phyloP scores from a whole-genome alignment of 2,797 vertebrate species.

The Tolypeutes matacus region DNA sequence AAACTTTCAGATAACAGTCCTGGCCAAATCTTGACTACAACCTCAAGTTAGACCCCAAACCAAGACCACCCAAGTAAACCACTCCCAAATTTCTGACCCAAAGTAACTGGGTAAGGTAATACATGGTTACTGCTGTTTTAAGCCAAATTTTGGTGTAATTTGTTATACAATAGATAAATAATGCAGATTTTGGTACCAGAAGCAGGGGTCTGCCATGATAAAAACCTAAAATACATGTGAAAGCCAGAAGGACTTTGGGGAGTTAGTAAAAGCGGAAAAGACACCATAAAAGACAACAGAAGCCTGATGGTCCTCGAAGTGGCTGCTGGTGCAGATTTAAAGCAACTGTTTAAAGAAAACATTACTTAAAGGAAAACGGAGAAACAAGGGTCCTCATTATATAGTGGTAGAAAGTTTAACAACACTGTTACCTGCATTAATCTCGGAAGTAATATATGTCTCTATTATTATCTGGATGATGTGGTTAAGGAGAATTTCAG shows the following conservation, averaged over 20 bases:
- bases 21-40: background rate
- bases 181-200: background rate
- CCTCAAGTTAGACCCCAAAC: background rate
- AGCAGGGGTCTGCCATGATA: background rate
- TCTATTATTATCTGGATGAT: background rate
- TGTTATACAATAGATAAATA: background rate
- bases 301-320: background rate
- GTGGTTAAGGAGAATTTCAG: background rate
- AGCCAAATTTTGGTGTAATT: background rate
- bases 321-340: background rate
- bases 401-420: background rate
- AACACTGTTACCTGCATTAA: background rate
- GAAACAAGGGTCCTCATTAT: background rate
- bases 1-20: background rate
- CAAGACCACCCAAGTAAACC: background rate
- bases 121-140: background rate
- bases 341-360: background rate
- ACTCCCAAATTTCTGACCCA: background rate
- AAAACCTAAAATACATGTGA: background rate
- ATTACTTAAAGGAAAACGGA: background rate
- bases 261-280: background rate
- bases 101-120: background rate
- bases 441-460: background rate
- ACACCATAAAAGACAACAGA: background rate
- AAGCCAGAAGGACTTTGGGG: background rate